phyloP scores from a whole-genome alignment of 1,140 invertebrate genomes.

The Callitettix versicolor region DNA sequence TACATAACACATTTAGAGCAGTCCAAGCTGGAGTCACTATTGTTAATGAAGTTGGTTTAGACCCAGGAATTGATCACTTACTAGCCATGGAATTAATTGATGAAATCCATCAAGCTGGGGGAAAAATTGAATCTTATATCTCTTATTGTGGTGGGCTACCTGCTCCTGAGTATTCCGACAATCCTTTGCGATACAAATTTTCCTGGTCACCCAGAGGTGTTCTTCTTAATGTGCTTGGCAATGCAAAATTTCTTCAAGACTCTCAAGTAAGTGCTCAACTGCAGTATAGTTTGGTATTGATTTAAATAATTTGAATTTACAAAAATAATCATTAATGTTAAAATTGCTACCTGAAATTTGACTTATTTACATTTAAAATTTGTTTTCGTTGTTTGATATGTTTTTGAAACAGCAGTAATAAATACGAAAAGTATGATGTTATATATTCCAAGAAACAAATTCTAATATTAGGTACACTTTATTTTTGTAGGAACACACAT shows the following conservation, averaged over 20 bases:
- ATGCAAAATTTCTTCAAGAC: constrained; percentile 77
- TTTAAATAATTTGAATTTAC: background rate
- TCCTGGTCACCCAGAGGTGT: constrained; percentile 92
- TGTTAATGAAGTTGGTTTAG: constrained; percentile 77
- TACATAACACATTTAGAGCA: too few relatives aligned
- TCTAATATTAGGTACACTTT: too few relatives aligned
- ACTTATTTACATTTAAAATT: too few relatives aligned
- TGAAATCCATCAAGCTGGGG: constrained; percentile 65
- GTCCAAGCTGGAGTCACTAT: constrained; percentile 29
- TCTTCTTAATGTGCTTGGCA: constrained; percentile 76
- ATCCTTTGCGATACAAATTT: constrained; percentile 94
- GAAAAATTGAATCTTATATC: constrained; percentile 82
- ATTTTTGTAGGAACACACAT: too few relatives aligned
- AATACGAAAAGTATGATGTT: too few relatives aligned
- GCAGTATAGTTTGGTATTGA: background rate
- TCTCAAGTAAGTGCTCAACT: constrained; percentile 52
- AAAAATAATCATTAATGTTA: background rate
- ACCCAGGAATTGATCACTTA: constrained; percentile 96
- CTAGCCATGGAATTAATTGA: constrained; percentile 96
- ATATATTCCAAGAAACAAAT: too few relatives aligned
- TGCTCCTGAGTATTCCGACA: constrained; percentile 88
- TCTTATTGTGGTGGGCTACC: constrained; percentile 96
- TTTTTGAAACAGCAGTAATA: too few relatives aligned
- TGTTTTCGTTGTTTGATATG: too few relatives aligned
- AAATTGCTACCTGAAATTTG: background rate